These are phyloP conservation scores for Conomelus anceps DNA, from an alignment of 2,888 invertebrate species.

Conservation along the genomic window DNA sequence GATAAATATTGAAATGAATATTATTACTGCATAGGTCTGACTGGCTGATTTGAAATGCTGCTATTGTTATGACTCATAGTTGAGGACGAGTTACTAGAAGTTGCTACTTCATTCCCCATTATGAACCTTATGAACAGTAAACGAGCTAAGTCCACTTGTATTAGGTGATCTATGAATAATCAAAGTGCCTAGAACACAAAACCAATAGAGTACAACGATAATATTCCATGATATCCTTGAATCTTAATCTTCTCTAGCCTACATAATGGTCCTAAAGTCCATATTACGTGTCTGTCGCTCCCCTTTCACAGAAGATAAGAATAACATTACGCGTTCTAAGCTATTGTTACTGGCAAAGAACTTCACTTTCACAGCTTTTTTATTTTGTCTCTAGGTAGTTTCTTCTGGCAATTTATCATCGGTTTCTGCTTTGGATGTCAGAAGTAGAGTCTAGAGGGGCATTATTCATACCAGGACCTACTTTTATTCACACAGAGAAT, in stretches of 20 bases:
- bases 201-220: not conserved
- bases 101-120: too few relatives aligned
- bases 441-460: not conserved
- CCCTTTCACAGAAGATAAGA: not conserved
- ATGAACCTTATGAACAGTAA: too few relatives aligned
- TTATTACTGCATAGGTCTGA: too few relatives aligned
- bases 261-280: not conserved
- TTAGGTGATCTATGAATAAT: too few relatives aligned
- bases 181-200: not conserved
- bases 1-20: too few relatives aligned
- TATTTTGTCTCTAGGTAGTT: not conserved
- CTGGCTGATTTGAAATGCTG: too few relatives aligned
- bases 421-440: not conserved
- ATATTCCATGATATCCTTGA: not conserved
- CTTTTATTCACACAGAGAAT: not conserved
- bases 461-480: not conserved
- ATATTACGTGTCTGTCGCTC: not conserved
- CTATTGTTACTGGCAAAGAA: not conserved
- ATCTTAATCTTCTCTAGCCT: not conserved
- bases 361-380: not conserved
- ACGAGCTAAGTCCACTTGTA: too few relatives aligned
- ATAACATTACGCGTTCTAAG: not conserved
- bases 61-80: too few relatives aligned
- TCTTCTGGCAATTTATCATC: not conserved
- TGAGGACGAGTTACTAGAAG: too few relatives aligned